Percentiles rank a stretch among this genome's conserved stretches.
These are phyloP conservation scores for Popillia japonica DNA, from an alignment of 1,140 invertebrate genomes.

Conservation along the genomic window DNA sequence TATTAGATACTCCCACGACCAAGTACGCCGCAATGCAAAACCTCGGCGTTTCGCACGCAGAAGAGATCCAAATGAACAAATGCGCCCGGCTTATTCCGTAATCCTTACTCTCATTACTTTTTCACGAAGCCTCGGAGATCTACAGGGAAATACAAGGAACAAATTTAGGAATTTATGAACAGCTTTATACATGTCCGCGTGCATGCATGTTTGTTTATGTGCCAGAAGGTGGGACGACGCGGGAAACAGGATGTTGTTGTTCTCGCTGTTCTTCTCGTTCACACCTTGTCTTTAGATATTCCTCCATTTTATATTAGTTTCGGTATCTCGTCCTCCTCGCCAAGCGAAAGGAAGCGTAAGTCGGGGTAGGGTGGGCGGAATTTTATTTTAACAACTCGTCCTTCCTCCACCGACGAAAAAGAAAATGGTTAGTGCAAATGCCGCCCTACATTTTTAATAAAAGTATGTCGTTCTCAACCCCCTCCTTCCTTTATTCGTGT, in stretches of 20 bases:
- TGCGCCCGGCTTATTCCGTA: slow-evolving; percentile 16
- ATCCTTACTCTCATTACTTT: slow-evolving; percentile 36
- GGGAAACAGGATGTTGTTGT: not conserved
- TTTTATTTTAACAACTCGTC: slow-evolving; percentile 24
- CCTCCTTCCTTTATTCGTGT: not conserved
- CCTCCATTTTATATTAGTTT: not conserved
- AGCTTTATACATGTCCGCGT: slow-evolving; percentile 18
- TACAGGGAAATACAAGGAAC: slow-evolving; percentile 33
- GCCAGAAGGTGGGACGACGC: not conserved
- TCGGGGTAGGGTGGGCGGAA: not conserved
- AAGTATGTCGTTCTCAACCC: slow-evolving; percentile 9
- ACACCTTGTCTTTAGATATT: not conserved
- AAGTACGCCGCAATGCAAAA: slow-evolving; percentile 4
- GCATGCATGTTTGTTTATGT: slow-evolving; percentile 7
- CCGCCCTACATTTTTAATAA: slow-evolving; percentile 32
- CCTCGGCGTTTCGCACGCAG: not conserved
- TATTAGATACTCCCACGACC: not conserved
- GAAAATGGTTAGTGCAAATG: slow-evolving; percentile 38
- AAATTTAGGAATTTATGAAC: slow-evolving; percentile 38
- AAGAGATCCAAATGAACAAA: slow-evolving; percentile 23
- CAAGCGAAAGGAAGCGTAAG: not conserved
- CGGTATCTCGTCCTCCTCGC: not conserved
- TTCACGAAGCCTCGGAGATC: slow-evolving; percentile 33
- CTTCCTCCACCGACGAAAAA: not conserved
- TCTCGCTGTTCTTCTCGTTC: not conserved